phyloP scores from a whole-genome alignment of 2,113 vertebrate genomes.

The Anhinga anhinga region DNA sequence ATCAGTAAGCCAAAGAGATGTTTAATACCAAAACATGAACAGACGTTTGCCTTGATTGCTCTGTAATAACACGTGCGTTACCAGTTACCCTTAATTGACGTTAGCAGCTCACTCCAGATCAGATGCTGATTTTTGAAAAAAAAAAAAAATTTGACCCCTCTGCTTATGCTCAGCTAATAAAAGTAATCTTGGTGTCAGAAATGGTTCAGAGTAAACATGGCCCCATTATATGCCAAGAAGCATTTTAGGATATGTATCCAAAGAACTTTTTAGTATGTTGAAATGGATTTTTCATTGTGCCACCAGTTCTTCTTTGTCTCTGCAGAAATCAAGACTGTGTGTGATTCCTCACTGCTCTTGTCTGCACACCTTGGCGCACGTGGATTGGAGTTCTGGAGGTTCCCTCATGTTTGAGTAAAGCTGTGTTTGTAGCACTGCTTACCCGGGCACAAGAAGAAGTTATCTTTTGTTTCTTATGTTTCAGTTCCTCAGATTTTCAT shows the following conservation, averaged over 20 bases:
- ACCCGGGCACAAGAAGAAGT: neutral
- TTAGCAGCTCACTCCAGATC: neutral
- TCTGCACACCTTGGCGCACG: accelerated
- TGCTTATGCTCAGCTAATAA: neutral
- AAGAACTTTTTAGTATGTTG: neutral
- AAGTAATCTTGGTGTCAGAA: neutral
- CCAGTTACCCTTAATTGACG: neutral
- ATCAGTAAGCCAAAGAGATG: neutral
- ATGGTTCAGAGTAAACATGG: neutral
- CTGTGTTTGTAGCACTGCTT: neutral
- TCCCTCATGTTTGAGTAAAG: neutral
- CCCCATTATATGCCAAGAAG: neutral
- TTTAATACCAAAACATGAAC: neutral
- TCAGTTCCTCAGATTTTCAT: neutral
- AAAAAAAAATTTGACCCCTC: neutral
- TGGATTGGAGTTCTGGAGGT: neutral
- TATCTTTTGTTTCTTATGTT: neutral
- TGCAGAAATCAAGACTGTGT: neutral
- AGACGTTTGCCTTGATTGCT: neutral
- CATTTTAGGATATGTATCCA: neutral
- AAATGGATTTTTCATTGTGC: neutral
- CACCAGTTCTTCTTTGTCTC: neutral
- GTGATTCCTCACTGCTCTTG: neutral
- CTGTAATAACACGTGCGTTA: neutral
- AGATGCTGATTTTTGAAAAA: neutral